Evolutionary conservation across 2,888 invertebrate species (phyloP).

Genomic region (Lithophane socia): DNA sequence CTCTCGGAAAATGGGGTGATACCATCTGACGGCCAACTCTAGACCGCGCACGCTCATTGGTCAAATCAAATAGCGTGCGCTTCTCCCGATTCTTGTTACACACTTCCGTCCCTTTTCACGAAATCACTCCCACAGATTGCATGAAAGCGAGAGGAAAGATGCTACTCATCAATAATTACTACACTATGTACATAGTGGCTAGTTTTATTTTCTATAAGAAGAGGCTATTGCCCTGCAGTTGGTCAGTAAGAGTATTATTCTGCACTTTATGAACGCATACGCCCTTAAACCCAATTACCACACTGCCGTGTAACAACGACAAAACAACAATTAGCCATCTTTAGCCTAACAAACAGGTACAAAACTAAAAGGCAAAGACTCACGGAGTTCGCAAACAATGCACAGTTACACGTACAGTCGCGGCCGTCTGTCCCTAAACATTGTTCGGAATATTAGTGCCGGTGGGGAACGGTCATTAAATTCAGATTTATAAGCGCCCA

Average conservation of each 20-base stretch:
- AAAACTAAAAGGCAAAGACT: constrained; percentile 59
- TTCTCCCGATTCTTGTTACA: too few species aligned
- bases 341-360: constrained; percentile 52
- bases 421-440: constrained; percentile 76
- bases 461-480: constrained; percentile 85
- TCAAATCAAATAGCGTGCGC: too few species aligned
- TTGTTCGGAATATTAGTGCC: constrained; percentile 86
- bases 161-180: background rate
- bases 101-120: too few species aligned
- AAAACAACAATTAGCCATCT: constrained; percentile 57
- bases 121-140: too few species aligned
- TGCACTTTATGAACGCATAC: background rate
- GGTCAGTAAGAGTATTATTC: background rate
- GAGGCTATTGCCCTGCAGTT: background rate
- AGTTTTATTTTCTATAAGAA: background rate
- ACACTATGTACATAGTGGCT: background rate
- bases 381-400: constrained; percentile 53
- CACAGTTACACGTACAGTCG: constrained; percentile 51
- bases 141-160: too few species aligned
- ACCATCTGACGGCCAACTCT: too few species aligned
- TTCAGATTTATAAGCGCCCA: constrained; percentile 88
- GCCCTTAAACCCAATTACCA: constrained; percentile 1
- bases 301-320: constrained; percentile 20
- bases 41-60: too few species aligned
- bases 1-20: too few species aligned